A percentile compares a stretch with the other conserved stretches of the same genome.
Conservation (phyloP, 2,113 vertebrate genomes). For the Oreochromis tanganicae region DNA sequence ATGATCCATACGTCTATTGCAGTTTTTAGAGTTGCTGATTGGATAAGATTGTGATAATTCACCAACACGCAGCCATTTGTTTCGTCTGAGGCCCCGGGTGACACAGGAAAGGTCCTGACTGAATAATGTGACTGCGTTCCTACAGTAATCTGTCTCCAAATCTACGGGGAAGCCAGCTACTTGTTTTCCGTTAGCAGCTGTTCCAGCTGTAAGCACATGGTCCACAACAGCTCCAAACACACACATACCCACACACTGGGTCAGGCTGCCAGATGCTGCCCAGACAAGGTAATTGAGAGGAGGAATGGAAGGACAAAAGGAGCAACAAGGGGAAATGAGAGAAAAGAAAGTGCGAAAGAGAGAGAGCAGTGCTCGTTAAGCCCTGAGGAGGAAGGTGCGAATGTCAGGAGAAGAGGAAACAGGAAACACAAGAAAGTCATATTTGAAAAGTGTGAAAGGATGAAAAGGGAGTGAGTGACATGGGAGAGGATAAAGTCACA, state of each 20-base stretch:
- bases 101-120: constrained; percentile 6
- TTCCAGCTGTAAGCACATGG: constrained; percentile 17
- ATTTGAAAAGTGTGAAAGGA: background rate
- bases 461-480: background rate
- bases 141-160: constrained; percentile 35
- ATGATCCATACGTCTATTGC: background rate
- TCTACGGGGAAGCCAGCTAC: constrained; percentile 16
- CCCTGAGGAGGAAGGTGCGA: background rate
- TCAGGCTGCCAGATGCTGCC: constrained; percentile 35
- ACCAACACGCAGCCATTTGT: background rate
- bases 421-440: background rate
- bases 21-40: background rate
- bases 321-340: background rate
- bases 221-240: background rate
- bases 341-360: background rate
- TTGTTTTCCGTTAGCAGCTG: constrained; percentile 47
- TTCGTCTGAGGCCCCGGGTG: background rate
- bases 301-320: background rate
- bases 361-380: background rate
- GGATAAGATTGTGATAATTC: background rate
- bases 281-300: constrained; percentile 29
- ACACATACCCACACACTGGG: background rate
- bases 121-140: constrained; percentile 11
- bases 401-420: background rate
- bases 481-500: background rate